These are phyloP conservation scores for Dromas ardeola DNA, from an alignment of 2,113 vertebrate genomes.

Conservation along the genomic window DNA sequence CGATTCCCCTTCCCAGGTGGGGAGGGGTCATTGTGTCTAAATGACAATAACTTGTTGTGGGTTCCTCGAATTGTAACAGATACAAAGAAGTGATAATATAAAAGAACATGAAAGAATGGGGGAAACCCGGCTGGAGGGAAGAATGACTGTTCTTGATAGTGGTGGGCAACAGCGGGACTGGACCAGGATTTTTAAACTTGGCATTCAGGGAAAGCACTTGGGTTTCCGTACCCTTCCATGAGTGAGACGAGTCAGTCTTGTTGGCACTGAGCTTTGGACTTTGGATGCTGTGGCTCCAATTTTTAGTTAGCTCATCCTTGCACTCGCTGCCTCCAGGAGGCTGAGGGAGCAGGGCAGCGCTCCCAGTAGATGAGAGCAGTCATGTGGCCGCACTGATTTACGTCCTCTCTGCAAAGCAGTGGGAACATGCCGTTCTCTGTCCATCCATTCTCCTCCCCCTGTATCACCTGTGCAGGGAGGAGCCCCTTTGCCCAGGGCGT, in stretches of 20 bases:
- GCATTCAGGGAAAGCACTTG: background rate
- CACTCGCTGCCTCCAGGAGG: background rate
- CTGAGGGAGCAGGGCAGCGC: background rate
- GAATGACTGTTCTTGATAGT: background rate
- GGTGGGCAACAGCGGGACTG: background rate
- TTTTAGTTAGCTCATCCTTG: background rate
- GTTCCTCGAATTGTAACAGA: background rate
- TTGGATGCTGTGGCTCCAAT: background rate
- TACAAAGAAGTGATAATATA: background rate
- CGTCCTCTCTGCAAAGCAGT: background rate
- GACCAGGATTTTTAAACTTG: background rate
- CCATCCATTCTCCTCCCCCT: background rate
- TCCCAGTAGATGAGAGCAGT: background rate
- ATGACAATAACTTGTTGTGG: background rate
- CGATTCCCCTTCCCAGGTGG: background rate
- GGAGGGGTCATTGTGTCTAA: background rate
- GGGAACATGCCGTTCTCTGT: background rate
- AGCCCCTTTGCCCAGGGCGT: background rate
- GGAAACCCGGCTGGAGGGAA: background rate
- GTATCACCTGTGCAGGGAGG: background rate
- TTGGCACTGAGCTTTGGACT: background rate
- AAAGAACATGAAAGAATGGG: background rate
- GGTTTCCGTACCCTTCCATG: background rate
- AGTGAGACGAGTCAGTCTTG: background rate
- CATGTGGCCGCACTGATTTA: accelerated